A percentile compares a stretch with the other conserved stretches of the same genome.
Conservation (phyloP, 2,888 invertebrate genomes). For the Tuberolachnus salignus region DNA sequence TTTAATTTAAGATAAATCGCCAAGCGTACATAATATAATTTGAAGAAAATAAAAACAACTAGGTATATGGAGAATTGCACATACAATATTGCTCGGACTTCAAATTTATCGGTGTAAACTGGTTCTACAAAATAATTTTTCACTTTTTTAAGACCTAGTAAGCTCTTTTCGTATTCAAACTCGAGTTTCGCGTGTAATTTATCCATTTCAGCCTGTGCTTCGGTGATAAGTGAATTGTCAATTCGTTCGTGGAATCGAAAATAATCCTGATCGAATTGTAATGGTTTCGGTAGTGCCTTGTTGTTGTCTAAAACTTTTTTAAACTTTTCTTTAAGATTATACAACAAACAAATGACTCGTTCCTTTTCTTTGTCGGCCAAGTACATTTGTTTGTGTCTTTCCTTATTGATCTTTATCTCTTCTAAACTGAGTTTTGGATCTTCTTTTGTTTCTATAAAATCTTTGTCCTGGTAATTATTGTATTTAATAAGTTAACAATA, state of each 20-base stretch:
- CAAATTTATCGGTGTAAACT: slow-evolving; percentile 66
- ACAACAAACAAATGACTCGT: slow-evolving; percentile 67
- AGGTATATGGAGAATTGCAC: not conserved
- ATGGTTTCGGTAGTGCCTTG: slow-evolving; percentile 66
- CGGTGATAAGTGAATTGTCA: slow-evolving; percentile 68
- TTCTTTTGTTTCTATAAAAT: slow-evolving; percentile 60
- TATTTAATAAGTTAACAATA: too few relatives aligned
- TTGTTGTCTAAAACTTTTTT: slow-evolving; percentile 64
- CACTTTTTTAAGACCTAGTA: slow-evolving; percentile 70
- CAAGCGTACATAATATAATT: too few relatives aligned
- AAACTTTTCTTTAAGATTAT: slow-evolving; percentile 68
- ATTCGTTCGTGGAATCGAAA: slow-evolving; percentile 74
- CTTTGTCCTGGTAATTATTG: slow-evolving; percentile 38
- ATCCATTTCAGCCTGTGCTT: slow-evolving; percentile 69
- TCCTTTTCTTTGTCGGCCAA: slow-evolving; percentile 71
- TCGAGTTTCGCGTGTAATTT: slow-evolving; percentile 72
- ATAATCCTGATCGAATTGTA: slow-evolving; percentile 68
- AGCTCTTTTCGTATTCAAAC: slow-evolving; percentile 74
- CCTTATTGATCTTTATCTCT: slow-evolving; percentile 73
- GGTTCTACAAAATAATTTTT: slow-evolving; percentile 72
- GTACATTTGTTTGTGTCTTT: slow-evolving; percentile 70
- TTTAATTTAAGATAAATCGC: not conserved
- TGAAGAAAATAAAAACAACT: not conserved
- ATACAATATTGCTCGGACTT: slow-evolving; percentile 36
- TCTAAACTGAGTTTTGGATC: slow-evolving; percentile 68